Evolutionary conservation across 2,797 vertebrate genomes (phyloP), one percentile per base, ranked within the genome.

Genomic region (Ataeniobius toweri): DNA sequence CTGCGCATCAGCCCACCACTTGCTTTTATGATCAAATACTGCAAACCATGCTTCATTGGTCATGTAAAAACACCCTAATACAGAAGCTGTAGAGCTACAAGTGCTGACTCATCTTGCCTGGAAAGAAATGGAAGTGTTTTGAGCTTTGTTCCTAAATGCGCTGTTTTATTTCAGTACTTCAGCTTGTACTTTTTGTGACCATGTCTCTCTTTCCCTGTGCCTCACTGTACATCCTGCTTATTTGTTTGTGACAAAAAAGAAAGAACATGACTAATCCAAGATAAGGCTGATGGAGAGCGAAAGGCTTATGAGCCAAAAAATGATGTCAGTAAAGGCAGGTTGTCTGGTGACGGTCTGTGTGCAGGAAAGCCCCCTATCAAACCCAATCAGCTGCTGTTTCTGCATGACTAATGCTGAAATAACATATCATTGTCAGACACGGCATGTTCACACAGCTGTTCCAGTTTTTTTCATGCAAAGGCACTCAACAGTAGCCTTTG

Each of bases 351-450:
- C 4, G 41, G 55, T 74, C 41, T 80, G 83, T 80, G 75, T 55
- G 70, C 79, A 81, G 81, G 73, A 86, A 84, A 88, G 74, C 48
- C 69, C 81, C 70, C 53, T 77, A 87, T 91, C 90, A 86, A 80
- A 81, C 89, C 82, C 83, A 83, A 91, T 93, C 92, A 92, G 91
- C 88, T 83, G 89, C 83, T 83, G 59, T 58, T 85, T 87, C 83
- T 86, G 87, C 89, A 87, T 91, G 88, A 92, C 89, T 86, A 90
- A 89, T 87, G 89, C 90, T 90, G 90, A 90, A 85, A 86, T 81
- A 82, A 92, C 91, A 91, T 87, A 90, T 90, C 89, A 83, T 71
- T 81, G 87, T 92, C 88, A 88, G 80, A 91, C 87, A 74, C 76
- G 71, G 74, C 81, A 83, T 89, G 88, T 88, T 92, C 86, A 71